Percentiles rank a stretch among this genome's conserved stretches.
Conservation (phyloP, 1,140 invertebrate species). For the Lordiphosa mommai region DNA sequence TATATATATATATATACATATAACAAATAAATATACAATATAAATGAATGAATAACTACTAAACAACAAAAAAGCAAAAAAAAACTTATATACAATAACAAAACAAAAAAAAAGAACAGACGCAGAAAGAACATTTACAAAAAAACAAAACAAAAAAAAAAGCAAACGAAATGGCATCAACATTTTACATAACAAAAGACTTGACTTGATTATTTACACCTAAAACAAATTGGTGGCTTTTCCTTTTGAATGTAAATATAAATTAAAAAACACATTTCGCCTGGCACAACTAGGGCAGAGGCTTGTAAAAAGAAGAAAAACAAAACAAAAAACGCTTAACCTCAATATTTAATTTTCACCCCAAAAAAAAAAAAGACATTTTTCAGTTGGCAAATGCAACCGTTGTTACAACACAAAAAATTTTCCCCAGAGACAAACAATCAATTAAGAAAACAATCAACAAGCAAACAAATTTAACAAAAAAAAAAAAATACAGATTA, state of each 20-base stretch:
- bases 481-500: constrained; percentile 11
- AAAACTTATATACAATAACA: constrained; percentile 54
- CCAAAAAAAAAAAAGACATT: constrained; percentile 45
- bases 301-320: no score
- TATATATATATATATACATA: constrained; percentile 62
- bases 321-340: no score
- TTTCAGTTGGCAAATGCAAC: constrained; percentile 4
- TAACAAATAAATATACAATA: constrained; percentile 75
- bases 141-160: constrained; percentile 54
- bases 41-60: constrained; percentile 43
- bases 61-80: constrained; percentile 48
- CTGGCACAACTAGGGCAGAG: no score
- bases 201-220: constrained; percentile 61
- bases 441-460: constrained; percentile 70
- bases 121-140: constrained; percentile 19
- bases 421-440: constrained; percentile 54
- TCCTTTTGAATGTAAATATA: constrained; percentile 11
- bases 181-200: constrained; percentile 70
- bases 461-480: constrained; percentile 23
- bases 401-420: constrained; percentile 9
- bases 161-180: constrained; percentile 38
- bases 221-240: constrained; percentile 38
- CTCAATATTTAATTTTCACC: constrained; percentile 1
- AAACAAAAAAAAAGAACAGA: constrained; percentile 37
- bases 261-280: not conserved